Evolutionary conservation across 30 jellyfish, hydroid and myxozoan genomes (phyloP).

Genomic region (Turritopsis dohrnii): DNA sequence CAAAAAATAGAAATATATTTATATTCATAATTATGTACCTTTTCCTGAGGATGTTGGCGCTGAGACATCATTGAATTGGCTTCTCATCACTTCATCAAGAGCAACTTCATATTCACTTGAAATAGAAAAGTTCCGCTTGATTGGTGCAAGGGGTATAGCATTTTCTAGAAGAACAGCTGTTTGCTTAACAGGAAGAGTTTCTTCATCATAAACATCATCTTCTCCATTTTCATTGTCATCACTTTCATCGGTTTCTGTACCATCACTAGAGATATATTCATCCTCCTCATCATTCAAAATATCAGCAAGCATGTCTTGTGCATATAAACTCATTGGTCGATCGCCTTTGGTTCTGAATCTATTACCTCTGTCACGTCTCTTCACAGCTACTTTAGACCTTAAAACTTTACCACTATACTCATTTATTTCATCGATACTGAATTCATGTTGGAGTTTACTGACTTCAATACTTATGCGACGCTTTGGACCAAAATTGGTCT

Average conservation of each 20-base stretch:
- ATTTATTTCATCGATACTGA: slow-evolving; percentile 26
- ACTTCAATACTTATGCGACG: slow-evolving; percentile 34
- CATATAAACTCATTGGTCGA: slow-evolving; percentile 40
- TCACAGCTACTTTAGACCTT: background rate
- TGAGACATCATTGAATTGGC: background rate
- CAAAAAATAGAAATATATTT: no score
- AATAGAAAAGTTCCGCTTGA: slow-evolving; percentile 6
- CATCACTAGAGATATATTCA: background rate
- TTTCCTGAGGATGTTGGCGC: background rate
- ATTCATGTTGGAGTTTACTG: slow-evolving; percentile 31
- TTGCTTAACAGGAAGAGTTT: slow-evolving; percentile 31
- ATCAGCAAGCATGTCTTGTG: slow-evolving; percentile 36
- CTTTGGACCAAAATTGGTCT: slow-evolving; percentile 34
- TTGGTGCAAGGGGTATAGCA: slow-evolving; percentile 8
- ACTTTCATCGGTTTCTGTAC: background rate
- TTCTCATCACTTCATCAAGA: slow-evolving; percentile 21
- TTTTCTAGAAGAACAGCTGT: slow-evolving; percentile 17
- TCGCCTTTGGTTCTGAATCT: slow-evolving; percentile 33
- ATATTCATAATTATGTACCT: no score
- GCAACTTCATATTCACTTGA: slow-evolving; percentile 17
- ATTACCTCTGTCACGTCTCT: slow-evolving; percentile 3
- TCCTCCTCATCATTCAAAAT: slow-evolving; percentile 25
- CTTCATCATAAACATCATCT: slow-evolving; percentile 37
- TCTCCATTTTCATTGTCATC: slow-evolving; percentile 32
- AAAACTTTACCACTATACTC: slow-evolving; percentile 28